Conservation (phyloP, 1,140 invertebrate species). For the Ostrea denselamellosa region DNA sequence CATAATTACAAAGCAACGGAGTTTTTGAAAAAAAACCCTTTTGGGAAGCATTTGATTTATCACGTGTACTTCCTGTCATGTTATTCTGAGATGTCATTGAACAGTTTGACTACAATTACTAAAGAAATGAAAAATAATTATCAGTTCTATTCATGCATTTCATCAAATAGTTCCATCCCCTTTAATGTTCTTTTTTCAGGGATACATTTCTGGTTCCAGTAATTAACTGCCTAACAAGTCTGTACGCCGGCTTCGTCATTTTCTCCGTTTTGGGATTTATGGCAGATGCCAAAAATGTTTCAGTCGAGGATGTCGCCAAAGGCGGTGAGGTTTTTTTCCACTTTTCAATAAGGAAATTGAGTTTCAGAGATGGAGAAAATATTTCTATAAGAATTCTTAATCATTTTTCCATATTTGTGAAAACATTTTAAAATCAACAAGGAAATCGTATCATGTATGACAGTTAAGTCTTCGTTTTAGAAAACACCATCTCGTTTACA, state of each 20-base stretch:
- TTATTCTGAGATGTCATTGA: no score
- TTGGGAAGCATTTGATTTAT: no score
- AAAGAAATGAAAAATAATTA: no score
- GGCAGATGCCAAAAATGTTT: conserved; percentile 67
- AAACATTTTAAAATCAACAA: no score
- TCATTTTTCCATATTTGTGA: no score
- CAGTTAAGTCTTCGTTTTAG: neutral
- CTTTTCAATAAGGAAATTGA: neutral
- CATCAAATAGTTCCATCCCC: no score
- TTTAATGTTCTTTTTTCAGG: conserved; percentile 60
- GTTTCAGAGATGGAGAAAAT: neutral
- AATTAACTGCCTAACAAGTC: conserved; percentile 87
- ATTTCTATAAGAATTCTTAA: no score
- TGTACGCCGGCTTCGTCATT: conserved; percentile 76
- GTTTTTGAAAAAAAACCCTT: no score
- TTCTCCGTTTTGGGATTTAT: conserved; percentile 77
- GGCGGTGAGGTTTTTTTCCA: conserved; percentile 58
- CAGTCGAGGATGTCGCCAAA: conserved; percentile 68
- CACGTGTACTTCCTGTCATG: no score
- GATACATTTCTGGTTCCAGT: conserved; percentile 97
- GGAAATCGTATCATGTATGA: neutral
- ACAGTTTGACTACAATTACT: no score
- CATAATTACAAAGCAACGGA: no score
- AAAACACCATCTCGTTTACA: neutral
- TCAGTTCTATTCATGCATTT: no score